These are phyloP conservation scores for Drosophila kokeensis DNA, from an alignment of 2,888 invertebrate genomes.

Conservation along the genomic window DNA sequence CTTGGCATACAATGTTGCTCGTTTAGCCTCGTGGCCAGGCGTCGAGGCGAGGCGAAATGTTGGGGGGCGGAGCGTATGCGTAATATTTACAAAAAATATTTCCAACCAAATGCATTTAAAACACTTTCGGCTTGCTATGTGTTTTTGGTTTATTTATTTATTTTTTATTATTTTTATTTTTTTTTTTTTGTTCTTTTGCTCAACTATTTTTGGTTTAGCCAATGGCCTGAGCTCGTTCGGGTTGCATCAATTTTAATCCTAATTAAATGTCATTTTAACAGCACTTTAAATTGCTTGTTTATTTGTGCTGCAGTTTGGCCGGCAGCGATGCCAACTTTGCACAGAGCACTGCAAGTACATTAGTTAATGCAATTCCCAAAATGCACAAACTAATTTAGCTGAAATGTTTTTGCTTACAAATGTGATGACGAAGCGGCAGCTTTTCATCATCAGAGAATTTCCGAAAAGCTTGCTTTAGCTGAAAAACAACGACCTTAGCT, in stretches of 20 bases:
- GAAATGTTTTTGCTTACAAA: conserved; percentile 80
- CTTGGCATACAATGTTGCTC: conserved; percentile 74
- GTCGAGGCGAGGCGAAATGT: conserved; percentile 16
- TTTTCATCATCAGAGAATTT: conserved; percentile 68
- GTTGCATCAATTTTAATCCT: conserved; percentile 74
- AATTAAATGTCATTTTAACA: conserved; percentile 75
- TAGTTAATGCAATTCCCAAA: conserved; percentile 70
- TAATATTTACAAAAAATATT: conserved; percentile 67
- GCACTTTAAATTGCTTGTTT: conserved; percentile 58
- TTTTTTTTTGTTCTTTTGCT: neutral
- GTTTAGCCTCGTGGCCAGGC: conserved; percentile 63
- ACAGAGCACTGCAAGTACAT: conserved; percentile 30
- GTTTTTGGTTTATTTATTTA: conserved; percentile 3
- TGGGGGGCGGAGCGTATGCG: conserved; percentile 49
- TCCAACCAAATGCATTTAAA: conserved; percentile 72
- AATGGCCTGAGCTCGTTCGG: conserved; percentile 37
- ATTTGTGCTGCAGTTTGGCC: conserved; percentile 12
- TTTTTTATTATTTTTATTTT: conserved; percentile 18
- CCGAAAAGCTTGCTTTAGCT: conserved; percentile 35
- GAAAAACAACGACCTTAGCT: conserved; percentile 22
- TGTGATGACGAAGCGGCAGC: conserved; percentile 61
- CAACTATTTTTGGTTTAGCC: conserved; percentile 17
- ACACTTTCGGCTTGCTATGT: conserved; percentile 37
- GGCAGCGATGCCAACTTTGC: conserved; percentile 5
- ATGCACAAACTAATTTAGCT: conserved; percentile 76